Conservation (phyloP, 2,113 vertebrate genomes). For the Dascyllus trimaculatus region DNA sequence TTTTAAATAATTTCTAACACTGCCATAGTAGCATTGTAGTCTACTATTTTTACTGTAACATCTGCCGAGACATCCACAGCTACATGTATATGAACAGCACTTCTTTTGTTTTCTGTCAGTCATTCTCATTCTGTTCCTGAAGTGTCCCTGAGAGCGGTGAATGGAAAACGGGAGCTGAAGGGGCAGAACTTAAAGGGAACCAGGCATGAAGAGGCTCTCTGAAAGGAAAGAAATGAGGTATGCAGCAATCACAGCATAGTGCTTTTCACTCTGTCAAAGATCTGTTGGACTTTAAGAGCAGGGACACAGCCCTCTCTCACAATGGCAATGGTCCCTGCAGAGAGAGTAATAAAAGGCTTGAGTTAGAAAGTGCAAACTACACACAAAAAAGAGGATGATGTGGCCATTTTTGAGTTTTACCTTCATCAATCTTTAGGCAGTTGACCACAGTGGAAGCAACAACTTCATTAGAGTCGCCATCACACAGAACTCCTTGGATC, state of each 20-base stretch:
- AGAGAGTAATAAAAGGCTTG: constrained; percentile 13
- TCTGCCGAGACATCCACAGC: constrained; percentile 3
- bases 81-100: background rate
- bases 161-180: no score
- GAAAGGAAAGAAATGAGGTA: background rate
- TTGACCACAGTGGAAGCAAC: constrained; percentile 92
- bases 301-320: constrained; percentile 91
- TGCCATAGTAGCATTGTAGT: background rate
- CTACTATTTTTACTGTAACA: background rate
- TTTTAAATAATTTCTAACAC: background rate
- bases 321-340: constrained; percentile 86
- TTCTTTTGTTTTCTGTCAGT: background rate
- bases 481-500: constrained; percentile 91
- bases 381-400: background rate
- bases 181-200: background rate
- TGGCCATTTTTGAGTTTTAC: constrained; percentile 61
- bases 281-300: constrained; percentile 85
- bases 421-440: constrained; percentile 90
- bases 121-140: background rate
- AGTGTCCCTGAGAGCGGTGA: no score
- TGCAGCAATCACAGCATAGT: constrained; percentile 65
- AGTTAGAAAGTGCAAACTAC: background rate
- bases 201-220: no score
- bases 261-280: constrained; percentile 89
- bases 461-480: constrained; percentile 90